Base-by-base conservation (phyloP, 2,113 vertebrate genomes). In the Caranx ignobilis region DNA sequence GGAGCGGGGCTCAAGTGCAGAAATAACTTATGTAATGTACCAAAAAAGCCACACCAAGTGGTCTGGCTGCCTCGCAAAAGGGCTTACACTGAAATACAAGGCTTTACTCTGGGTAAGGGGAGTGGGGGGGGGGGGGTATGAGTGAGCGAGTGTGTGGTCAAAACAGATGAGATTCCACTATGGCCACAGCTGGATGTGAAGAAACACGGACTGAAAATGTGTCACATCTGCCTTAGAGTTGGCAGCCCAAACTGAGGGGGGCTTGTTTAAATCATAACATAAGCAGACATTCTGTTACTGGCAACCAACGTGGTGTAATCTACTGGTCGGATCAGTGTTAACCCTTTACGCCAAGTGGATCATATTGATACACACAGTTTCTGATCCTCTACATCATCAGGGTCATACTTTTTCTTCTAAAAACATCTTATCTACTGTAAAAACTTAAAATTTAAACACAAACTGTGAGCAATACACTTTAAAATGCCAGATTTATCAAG, bases 241-340 rank as follows among this genome's bases (percentile, higher is more conserved):
- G 89, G 86, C 81, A 77, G 45, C 26, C 21, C 13, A 41, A n/a
- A 55, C 41, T 5, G 48, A 57, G 57, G 65, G 65, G 75, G 63
- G 71, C 66, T 81, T 76, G 79, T 83, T 88, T 69, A 68, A 87
- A 90, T 87, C 85, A 87, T 79, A 90, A 83, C 77, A 87, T 79
- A 74, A 82, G 84, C 60, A 71, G 54, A 78, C 31, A 61, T 79
- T 89, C 73, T 67, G 45, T 52, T 52, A 80, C 79, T 85, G 83
- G 79, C 83, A 86, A 68, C 55, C 66, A 26, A 45, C 41, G 64
- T 8, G 7, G 55, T 68, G 79, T 74, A 85, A 84, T 82, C 69
- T 77, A 72, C 75, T 56, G 77, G 80, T 87, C 2, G 68, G 72
- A 81, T 88, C 81, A 75, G 81, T 37, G 43, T 75, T 64, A 64